Evolutionary conservation across 2,113 vertebrate species (phyloP).

Genomic region (Syngnathoides biaculeatus): DNA sequence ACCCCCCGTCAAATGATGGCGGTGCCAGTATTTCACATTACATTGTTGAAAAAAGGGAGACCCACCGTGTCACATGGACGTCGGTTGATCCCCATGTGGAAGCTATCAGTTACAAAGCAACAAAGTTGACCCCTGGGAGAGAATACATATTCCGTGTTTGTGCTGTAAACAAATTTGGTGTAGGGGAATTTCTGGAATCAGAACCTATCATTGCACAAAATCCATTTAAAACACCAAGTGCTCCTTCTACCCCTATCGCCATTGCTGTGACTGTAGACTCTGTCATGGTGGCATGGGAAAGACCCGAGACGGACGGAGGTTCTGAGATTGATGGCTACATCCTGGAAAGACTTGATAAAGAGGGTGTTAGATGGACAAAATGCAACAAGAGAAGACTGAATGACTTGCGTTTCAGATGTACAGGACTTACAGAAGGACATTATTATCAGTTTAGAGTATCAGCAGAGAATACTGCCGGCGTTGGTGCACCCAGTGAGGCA

Average conservation of each 20-base stretch:
- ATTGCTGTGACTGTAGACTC: conserved; percentile 90
- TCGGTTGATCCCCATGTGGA: conserved; percentile 86
- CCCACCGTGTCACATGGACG: conserved; percentile 95
- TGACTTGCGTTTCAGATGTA: conserved; percentile 86
- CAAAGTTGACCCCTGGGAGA: conserved; percentile 88
- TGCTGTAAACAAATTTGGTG: conserved; percentile 93
- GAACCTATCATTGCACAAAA: conserved; percentile 88
- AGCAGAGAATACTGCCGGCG: conserved; percentile 93
- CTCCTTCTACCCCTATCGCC: conserved; percentile 85
- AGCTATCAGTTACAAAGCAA: conserved; percentile 90
- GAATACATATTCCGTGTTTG: conserved; percentile 96
- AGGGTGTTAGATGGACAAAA: conserved; percentile 91
- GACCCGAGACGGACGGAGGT: conserved; percentile 87
- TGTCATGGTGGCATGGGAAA: conserved; percentile 87
- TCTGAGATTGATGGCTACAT: conserved; percentile 94
- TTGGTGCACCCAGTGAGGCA: conserved; percentile 85
- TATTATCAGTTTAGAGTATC: conserved; percentile 93
- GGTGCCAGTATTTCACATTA: conserved; percentile 90
- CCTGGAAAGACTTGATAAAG: conserved; percentile 95
- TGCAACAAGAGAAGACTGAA: conserved; percentile 93
- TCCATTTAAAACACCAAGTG: conserved; percentile 85
- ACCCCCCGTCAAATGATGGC: conserved; percentile 87
- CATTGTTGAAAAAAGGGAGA: conserved; percentile 94
- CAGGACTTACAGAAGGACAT: conserved; percentile 88
- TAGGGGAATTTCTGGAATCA: conserved; percentile 91